Evolutionary conservation across 1,140 invertebrate species (phyloP).

Genomic region (Littorina saxatilis): DNA sequence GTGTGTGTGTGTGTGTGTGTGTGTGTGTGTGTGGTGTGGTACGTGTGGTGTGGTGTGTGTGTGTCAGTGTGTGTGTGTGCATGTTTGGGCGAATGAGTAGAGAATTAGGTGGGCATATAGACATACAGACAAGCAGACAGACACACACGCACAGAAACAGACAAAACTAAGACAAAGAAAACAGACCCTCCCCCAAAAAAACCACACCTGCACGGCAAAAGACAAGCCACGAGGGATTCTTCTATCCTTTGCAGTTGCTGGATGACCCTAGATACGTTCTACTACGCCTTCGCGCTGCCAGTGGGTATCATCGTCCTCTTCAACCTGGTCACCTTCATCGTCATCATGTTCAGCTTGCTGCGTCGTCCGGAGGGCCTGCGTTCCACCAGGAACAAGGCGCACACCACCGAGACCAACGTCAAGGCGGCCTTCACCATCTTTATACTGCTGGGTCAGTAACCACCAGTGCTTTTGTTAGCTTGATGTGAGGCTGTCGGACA

Average conservation of each 20-base stretch:
- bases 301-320: constrained; percentile 72
- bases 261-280: constrained; percentile 73
- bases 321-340: constrained; percentile 74
- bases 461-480: neutral
- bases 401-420: constrained; percentile 69
- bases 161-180: neutral
- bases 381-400: constrained; percentile 71
- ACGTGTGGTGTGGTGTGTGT: too few species aligned
- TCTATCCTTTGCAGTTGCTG: constrained; percentile 71
- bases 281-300: constrained; percentile 75
- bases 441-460: constrained; percentile 71
- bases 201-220: too few species aligned
- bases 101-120: constrained; percentile 47
- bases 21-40: too few species aligned
- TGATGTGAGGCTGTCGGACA: too few species aligned
- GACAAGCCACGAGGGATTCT: too few species aligned
- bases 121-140: constrained; percentile 17
- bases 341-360: constrained; percentile 73
- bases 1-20: too few species aligned
- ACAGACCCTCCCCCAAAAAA: neutral
- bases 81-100: constrained; percentile 61
- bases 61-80: too few species aligned
- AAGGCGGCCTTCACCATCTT: constrained; percentile 77
- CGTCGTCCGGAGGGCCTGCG: constrained; percentile 65
- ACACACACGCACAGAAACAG: constrained; percentile 9